Evolutionary conservation across 2,797 vertebrate genomes (phyloP).

Genomic region (Pogoniulus pusillus): DNA sequence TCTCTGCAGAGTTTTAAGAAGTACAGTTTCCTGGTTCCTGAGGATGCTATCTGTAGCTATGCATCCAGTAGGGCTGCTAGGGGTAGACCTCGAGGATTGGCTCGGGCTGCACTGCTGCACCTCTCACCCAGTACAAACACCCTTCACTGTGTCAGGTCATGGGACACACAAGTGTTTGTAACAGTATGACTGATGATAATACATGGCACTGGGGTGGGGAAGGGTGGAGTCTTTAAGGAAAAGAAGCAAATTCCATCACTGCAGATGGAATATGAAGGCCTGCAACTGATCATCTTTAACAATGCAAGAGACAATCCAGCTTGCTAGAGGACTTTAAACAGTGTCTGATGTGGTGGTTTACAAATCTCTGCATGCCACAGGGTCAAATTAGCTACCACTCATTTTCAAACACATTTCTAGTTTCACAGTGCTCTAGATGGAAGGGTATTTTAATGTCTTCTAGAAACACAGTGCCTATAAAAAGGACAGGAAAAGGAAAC

Average conservation of each 20-base stretch:
- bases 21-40: conserved; percentile 2
- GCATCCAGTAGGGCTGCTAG: background rate
- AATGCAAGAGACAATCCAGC: background rate
- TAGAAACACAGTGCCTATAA: background rate
- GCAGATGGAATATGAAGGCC: background rate
- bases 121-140: background rate
- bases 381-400: background rate
- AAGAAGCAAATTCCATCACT: background rate
- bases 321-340: background rate
- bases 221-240: background rate
- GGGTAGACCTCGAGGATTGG: background rate
- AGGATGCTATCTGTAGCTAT: background rate
- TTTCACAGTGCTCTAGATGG: background rate
- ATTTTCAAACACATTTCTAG: background rate
- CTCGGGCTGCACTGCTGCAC: background rate
- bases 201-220: background rate
- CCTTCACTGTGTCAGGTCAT: background rate
- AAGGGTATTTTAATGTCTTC: background rate
- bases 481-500: background rate
- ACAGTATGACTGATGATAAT: fast-evolving
- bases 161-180: background rate
- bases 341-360: background rate
- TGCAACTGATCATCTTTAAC: background rate
- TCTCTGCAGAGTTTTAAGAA: conserved; percentile 34
- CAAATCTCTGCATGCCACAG: background rate